These are phyloP conservation scores for Pseudanteris insignis DNA, from an alignment of 2,888 invertebrate genomes.

Conservation along the genomic window DNA sequence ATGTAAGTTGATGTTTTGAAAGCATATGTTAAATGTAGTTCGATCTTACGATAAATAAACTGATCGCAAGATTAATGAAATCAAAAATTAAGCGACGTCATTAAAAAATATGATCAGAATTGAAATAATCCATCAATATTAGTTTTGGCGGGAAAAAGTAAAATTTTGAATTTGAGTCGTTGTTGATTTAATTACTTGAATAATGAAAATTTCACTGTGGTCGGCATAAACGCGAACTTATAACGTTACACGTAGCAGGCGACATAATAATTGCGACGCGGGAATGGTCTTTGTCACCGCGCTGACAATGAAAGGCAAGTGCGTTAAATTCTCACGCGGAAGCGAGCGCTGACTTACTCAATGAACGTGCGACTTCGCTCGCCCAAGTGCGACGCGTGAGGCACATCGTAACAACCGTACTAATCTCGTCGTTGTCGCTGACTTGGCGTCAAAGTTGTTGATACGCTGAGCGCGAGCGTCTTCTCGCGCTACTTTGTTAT, in stretches of 20 bases:
- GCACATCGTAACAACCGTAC: constrained; percentile 13
- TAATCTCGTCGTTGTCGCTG: constrained; percentile 15
- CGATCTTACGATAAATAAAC: too few relatives aligned
- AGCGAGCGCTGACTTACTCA: constrained; percentile 23
- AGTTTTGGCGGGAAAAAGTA: too few relatives aligned
- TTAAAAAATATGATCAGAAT: too few relatives aligned
- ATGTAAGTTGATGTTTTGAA: too few relatives aligned
- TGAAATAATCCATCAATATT: too few relatives aligned
- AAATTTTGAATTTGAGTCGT: not conserved
- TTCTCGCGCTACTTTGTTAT: constrained; percentile 5
- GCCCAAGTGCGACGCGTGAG: constrained; percentile 12
- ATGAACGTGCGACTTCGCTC: constrained; percentile 39
- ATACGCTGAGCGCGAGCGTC: constrained; percentile 6
- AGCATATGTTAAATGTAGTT: too few relatives aligned
- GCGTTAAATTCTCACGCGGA: constrained; percentile 41
- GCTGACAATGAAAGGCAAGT: constrained; percentile 35
- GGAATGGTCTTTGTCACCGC: constrained; percentile 35
- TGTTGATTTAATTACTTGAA: constrained; percentile 6
- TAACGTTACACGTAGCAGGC: constrained; percentile 13
- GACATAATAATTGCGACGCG: constrained; percentile 31
- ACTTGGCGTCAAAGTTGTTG: constrained; percentile 16
- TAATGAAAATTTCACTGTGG: constrained; percentile 20
- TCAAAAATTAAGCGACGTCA: too few relatives aligned
- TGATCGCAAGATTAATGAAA: too few relatives aligned
- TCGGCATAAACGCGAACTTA: constrained; percentile 23